Conservation (phyloP, 2,797 vertebrate species). For the Coreius guichenoti region DNA sequence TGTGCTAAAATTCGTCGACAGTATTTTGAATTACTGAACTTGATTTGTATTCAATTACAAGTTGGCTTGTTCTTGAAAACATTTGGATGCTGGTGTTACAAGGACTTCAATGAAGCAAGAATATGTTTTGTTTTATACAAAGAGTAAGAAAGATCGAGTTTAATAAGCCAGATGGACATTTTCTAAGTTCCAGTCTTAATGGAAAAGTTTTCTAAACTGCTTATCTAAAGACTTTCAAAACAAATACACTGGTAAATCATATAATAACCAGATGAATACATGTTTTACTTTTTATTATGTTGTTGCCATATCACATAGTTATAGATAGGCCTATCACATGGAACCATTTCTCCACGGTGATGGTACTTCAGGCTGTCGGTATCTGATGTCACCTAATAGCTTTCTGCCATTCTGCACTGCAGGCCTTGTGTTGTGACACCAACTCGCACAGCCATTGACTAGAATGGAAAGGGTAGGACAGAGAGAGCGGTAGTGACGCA, state of each 20-base stretch:
- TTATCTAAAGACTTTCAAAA: neutral
- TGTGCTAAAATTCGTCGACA: neutral
- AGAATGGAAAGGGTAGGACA: constrained; percentile 11
- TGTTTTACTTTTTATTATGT: neutral
- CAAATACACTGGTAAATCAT: neutral
- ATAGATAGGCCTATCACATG: neutral
- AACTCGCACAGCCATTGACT: constrained; percentile 25
- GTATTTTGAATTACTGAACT: neutral
- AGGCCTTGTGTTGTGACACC: constrained; percentile 12
- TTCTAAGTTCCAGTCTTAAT: neutral
- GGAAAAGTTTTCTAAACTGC: too few relatives aligned
- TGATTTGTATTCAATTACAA: neutral
- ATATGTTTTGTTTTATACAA: neutral
- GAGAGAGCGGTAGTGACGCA: constrained; percentile 56
- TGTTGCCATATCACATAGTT: neutral
- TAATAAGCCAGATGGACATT: neutral
- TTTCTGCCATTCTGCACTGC: constrained; percentile 60
- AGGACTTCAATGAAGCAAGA: neutral
- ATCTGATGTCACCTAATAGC: constrained; percentile 63
- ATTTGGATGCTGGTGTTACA: neutral
- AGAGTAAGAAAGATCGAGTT: neutral
- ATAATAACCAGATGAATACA: neutral
- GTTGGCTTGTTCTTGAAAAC: neutral
- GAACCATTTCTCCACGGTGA: neutral
- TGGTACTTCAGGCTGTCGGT: constrained; percentile 15